Conservation (phyloP, 30 jellyfish, hydroid and myxozoan genomes). For the Cassiopea andromeda region DNA sequence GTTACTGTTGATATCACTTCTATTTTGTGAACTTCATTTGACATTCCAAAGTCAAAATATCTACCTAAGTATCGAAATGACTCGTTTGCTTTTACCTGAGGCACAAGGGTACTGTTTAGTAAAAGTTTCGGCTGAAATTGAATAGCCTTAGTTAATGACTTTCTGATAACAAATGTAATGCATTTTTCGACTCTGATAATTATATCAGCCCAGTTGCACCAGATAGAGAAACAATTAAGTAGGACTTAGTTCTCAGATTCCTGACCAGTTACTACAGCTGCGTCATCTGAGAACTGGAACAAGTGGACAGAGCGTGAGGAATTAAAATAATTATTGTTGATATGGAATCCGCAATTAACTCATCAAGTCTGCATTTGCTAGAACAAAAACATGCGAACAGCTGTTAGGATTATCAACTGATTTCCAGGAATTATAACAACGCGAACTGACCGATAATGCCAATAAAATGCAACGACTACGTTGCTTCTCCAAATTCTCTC, state of each 20-base stretch:
- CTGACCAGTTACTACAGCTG: background rate
- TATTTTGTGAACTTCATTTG: background rate
- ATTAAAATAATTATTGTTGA: background rate
- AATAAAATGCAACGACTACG: too few species aligned
- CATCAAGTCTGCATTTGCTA: background rate
- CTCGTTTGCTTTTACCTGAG: too few species aligned
- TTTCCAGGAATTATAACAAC: too few species aligned
- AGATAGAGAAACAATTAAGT: background rate
- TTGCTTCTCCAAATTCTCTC: too few species aligned
- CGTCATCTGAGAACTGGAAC: slow-evolving; percentile 17
- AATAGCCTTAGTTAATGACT: background rate
- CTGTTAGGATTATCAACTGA: too few species aligned
- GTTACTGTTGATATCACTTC: background rate
- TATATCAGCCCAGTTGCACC: slow-evolving; percentile 6
- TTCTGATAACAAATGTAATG: background rate
- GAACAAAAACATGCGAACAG: background rate
- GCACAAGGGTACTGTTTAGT: background rate
- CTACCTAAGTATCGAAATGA: too few species aligned
- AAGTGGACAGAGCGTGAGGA: background rate
- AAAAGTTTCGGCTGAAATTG: background rate
- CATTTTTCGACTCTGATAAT: background rate
- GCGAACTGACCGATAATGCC: too few species aligned
- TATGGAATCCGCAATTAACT: background rate
- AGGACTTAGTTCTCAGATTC: background rate
- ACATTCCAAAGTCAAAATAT: too few species aligned